Base-by-base conservation (phyloP, 2,888 invertebrate genomes). In the Dryomyza anilis region DNA sequence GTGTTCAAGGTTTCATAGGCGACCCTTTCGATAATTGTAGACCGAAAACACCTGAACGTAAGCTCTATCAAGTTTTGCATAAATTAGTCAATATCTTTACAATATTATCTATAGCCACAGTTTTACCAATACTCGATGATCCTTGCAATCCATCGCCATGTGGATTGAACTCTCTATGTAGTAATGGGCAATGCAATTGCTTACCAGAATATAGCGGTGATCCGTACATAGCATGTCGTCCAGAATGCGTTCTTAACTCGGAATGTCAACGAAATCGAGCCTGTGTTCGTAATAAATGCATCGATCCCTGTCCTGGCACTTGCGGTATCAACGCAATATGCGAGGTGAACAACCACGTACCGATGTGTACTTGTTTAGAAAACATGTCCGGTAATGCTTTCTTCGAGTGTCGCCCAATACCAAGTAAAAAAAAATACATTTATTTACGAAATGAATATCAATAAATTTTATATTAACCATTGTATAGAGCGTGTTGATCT, bases 321-420 rank as follows among this genome's bases (percentile, higher is more conserved):
- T 90, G 93, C 81, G 92, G 91, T 7, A 84, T 86, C n/a, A 87
- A 90, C 72, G 93, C 95, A 10, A 87, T 91, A 75, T 95, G 95
- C 76, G 87, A 86, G 55, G 92, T 93, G 2, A 87, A 88, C 74
- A 89, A 90, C 69, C 93, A 94, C 75, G 88, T 94, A 56, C 92
- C 94, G 21, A 87, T 89, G 68, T 93, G 93, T 75, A 86, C 87
- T 33, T 94, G 93, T 76, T 90, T 90, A 46, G 85, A 86, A 68
- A 91, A 91, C 60, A 92, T 86, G 80, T 89, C 90, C 2, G 93
- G 94, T 70, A 93, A 94, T 85, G 92, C 94, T 57, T 92, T 92
- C 77, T 85, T 89, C 30, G 86, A 87, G 73, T 92, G 92, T 67
- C 79, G 79, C 39, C 73, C 78, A 3, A 74, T 85, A 25, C 76